Evolutionary conservation across 1,140 invertebrate species (phyloP), one percentile per base, ranked within the genome.

Genomic region (Adoxophyes honmai): DNA sequence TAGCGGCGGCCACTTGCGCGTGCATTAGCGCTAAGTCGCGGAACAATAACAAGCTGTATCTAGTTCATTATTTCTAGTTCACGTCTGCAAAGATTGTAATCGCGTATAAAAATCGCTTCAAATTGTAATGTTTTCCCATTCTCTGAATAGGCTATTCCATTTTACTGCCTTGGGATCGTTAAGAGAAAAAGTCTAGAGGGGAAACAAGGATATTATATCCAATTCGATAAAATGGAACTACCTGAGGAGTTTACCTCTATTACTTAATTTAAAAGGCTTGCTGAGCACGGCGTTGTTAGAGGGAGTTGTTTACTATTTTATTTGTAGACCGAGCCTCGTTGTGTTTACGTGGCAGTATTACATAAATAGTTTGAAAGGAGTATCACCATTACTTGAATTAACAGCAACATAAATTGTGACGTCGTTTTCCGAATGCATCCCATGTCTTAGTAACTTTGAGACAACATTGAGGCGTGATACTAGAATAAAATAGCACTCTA

Each of bases 91-190:
- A 60, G 55, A 56, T 60, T 39, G 58, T 53, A 60, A 59, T 64
- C 53, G 54, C 34, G 54, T 57, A 54, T 59, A 64, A 68, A 58
- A 58, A 64, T 56, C 54, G 56, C 54, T 68, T 60, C 44, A 64
- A 68, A 68, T 64, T 39, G 48, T 64, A 60, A 68, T 60, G 62
- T 57, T 59, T 60, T 60, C 57, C 62, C 59, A 64, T 62, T 68
- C 54, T 11, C 36, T 33, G 35, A 60, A 64, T 54, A 39, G 62
- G 39, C 57, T 52, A 61, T 68, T 68, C 54, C 38, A 51, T 62
- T 62, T 64, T 64, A 68, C 61, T 57, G 42, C 54, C 55, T 58
- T 18, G 35, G 38, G 38, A 21, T 54, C 39, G 51, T 44, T 58
- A 52, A 38, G 21, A 64, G 55, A 62, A 65, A 62, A 68, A 64